Conservation (phyloP, 2,113 vertebrate genomes). For the Eclectus roratus region DNA sequence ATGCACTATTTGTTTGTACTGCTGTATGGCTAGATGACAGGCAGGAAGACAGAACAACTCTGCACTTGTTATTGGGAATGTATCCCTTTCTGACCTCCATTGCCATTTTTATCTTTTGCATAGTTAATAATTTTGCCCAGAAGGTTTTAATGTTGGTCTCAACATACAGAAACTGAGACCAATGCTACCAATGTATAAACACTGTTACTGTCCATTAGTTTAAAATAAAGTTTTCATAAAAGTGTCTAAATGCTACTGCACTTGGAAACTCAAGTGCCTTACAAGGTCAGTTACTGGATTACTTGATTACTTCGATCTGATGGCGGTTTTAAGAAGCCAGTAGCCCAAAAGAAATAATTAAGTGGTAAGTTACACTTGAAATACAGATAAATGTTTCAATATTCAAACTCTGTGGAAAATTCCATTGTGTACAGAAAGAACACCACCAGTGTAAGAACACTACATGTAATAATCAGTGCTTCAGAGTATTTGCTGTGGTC, state of each 20-base stretch:
- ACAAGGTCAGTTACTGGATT: not conserved
- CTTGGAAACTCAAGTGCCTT: not conserved
- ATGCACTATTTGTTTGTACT: not conserved
- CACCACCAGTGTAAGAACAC: not conserved
- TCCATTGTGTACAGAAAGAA: not conserved
- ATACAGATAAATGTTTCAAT: not conserved
- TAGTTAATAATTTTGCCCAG: not conserved
- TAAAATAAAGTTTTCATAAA: not conserved
- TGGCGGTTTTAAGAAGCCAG: not conserved
- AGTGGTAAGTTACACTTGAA: not conserved
- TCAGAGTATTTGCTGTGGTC: not conserved
- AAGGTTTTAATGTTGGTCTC: not conserved
- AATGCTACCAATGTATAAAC: not conserved
- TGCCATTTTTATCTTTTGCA: not conserved
- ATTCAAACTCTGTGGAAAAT: not conserved
- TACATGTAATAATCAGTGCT: not conserved
- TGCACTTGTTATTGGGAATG: not conserved
- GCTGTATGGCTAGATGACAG: not conserved
- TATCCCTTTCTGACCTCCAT: not conserved
- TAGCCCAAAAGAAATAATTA: not conserved
- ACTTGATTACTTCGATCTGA: not conserved
- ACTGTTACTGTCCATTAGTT: not conserved
- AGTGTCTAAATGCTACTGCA: not conserved
- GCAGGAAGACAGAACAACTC: not conserved
- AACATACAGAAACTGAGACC: not conserved